Evolutionary conservation across 2,113 vertebrate genomes (phyloP).

Genomic region (Ophthalmolycus amberensis): DNA sequence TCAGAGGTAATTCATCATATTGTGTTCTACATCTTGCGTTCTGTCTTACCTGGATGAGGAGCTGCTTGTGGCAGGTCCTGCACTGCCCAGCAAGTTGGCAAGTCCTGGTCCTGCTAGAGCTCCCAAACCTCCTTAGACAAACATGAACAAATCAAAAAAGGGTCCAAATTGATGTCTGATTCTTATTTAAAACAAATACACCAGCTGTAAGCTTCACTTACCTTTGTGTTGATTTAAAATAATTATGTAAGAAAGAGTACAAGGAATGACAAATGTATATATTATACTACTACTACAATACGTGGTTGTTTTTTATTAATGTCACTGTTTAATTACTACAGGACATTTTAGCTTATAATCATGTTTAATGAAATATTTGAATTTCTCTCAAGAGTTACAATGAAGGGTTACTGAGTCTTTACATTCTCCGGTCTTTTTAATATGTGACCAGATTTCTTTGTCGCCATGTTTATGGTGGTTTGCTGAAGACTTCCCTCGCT

Average conservation of each 20-base stretch:
- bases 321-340: background rate
- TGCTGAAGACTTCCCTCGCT: background rate
- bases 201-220: background rate
- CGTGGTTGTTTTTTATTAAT: background rate
- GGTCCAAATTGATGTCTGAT: background rate
- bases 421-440: background rate
- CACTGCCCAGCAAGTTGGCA: slow-evolving; percentile 94
- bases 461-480: background rate
- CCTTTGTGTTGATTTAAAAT: background rate
- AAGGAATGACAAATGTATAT: background rate
- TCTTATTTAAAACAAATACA: background rate
- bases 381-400: background rate
- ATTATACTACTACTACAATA: background rate
- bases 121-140: slow-evolving; percentile 88
- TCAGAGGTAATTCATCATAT: background rate
- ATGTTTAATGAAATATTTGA: background rate
- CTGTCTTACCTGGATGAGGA: slow-evolving; percentile 90
- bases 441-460: background rate
- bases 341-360: background rate
- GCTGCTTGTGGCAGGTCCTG: slow-evolving; percentile 91
- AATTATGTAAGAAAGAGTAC: background rate
- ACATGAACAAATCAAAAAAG: slow-evolving; percentile 17
- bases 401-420: too few relatives aligned
- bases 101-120: slow-evolving; percentile 94
- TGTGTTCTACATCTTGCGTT: background rate